Base-by-base conservation (phyloP, 23 tunicate species). In the Ciona savignyi region DNA sequence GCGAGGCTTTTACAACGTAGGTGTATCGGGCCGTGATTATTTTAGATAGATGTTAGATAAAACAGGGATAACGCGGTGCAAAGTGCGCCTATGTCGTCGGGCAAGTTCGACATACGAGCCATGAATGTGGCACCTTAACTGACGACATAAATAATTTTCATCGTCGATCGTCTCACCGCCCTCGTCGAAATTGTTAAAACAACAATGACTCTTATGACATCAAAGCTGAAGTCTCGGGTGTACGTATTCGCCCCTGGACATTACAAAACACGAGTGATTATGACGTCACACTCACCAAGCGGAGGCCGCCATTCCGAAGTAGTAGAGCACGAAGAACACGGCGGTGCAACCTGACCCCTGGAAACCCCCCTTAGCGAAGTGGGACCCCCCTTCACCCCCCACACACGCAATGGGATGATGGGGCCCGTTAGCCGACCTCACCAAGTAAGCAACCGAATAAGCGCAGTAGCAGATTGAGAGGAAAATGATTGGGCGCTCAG, bases 291-390 rank as follows among this genome's bases (percentile, higher is more conserved):
- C 67, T 63, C 22, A 63, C 96, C 96, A 88, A 0, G 79, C 83
- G 2, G 96, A 66, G 1, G 87, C 87, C 20, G 96, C 87, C 96
- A 88, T 88, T 30, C 87, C 87, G 62, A 88, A 88, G 63, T 75
- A 88, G 62, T 88, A 88, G 3, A 88, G 87, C 33, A 88, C 60
- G 34, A 77, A 77, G 74, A 88, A 88, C 0, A 84, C 81, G 0
- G 96, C 87, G 21, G 86, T 83, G 51, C 96, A 88, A 25, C 72
- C 80, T 9, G 96, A 70, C 19, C 81, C 78, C 33, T 82, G 80
- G 32, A 75, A 27, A 6, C 86, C 96, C n/a, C 83, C 77, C 61
- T 33, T 73, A 9, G 82, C 80, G 19, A 81, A 21, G 35, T 88
- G 84, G 34, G 30, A 21, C 33, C 35, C 80, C 30, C 60, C 67